Evolutionary conservation across 2,797 vertebrate species (phyloP), one percentile per base, ranked within the genome.

Genomic region (Gymnopithys bicolor): DNA sequence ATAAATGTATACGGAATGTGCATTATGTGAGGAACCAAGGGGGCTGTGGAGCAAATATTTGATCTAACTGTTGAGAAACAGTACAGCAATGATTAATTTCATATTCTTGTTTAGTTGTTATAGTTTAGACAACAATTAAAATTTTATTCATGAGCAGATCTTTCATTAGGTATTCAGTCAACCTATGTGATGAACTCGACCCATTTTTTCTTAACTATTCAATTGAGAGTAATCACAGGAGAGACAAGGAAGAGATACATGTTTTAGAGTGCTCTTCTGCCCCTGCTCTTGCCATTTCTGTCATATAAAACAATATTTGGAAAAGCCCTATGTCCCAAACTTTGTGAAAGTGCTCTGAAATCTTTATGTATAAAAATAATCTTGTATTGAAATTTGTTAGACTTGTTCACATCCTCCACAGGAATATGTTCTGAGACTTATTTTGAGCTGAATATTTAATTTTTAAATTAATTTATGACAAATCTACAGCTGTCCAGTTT

Each of bases 151-250:
- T 69, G 59, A 67, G 6, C 59, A 58, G 37, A 28, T 12, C 49
- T 94, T 89, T 88, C 73, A n/a, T 71, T 73, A 84, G n/a, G n/a
- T 30, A 86, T 30, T 71, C 43, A 64, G 13, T 91, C 85, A 85
- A 85, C 35, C 43, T 51, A 77, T 17, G 9, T n/a, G 15, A 49
- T 68, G 73, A 94, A 87, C 62, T 64, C 19, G 75, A 90, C 41
- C 24, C 28, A 59, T 24, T 49, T 95, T 73, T 83, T 59, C 33
- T 74, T 46, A 56, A 49, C 84, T 93, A 52, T 39, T 92, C 25
- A 58, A 12, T 58, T 78, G 46, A 79, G 35, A 78, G 11, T 35
- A 68, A 75, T 66, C 49, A 5, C 37, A 55, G 55, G 48, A 85
- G 15, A 70, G 16, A 32, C 6, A 62, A 46, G 39, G 25, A 63